phyloP scores from a whole-genome alignment of 2,113 vertebrate genomes.

The Phaethon lepturus region DNA sequence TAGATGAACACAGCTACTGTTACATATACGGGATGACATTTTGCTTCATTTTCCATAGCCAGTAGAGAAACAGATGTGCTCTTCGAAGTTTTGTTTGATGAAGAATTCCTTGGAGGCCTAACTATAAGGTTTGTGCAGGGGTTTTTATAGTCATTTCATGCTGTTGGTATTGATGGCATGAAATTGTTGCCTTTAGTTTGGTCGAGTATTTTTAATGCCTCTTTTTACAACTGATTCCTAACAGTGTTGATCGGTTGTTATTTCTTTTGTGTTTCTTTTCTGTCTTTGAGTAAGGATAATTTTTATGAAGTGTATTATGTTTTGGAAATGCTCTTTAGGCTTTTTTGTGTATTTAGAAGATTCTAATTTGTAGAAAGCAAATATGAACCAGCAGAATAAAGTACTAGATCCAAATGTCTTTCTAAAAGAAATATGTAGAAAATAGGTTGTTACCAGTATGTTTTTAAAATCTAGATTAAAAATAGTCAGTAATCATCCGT shows the following conservation, averaged over 20 bases:
- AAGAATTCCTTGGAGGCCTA: conserved; percentile 94
- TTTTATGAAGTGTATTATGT: background rate
- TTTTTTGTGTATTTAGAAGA: background rate
- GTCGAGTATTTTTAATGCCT: background rate
- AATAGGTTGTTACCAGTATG: background rate
- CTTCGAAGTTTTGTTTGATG: conserved; percentile 98
- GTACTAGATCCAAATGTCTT: background rate
- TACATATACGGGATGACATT: background rate
- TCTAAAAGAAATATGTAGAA: background rate
- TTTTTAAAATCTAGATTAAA: background rate
- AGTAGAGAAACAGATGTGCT: conserved; percentile 92
- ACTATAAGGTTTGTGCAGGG: conserved; percentile 86
- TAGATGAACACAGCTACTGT: background rate
- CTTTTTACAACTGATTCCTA: background rate
- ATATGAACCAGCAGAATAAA: background rate
- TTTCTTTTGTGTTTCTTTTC: background rate
- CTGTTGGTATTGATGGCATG: background rate
- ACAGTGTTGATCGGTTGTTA: background rate
- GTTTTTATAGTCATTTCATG: background rate
- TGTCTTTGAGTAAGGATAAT: background rate
- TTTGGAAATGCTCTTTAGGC: background rate
- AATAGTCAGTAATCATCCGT: background rate
- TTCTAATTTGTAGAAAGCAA: background rate
- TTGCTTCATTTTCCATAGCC: conserved; percentile 77
- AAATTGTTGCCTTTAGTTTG: background rate